Evolutionary conservation across 2,797 vertebrate species (phyloP).

Genomic region (Nasua narica): DNA sequence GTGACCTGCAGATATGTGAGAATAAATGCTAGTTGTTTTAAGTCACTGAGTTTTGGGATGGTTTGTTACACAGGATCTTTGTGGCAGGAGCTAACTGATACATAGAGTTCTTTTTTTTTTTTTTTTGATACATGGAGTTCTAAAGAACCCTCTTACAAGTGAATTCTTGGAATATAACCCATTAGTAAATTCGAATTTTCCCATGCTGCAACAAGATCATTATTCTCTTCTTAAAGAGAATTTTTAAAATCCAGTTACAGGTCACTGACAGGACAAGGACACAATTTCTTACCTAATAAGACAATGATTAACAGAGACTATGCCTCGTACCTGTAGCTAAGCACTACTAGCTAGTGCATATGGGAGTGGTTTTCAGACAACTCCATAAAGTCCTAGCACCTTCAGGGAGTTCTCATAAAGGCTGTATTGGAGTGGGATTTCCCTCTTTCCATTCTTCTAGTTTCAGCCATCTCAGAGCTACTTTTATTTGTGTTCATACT

Average conservation of each 20-base stretch:
- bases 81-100: background rate
- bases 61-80: conserved; percentile 3
- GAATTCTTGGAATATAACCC: background rate
- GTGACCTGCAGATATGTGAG: background rate
- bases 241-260: background rate
- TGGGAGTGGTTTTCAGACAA: background rate
- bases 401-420: background rate
- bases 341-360: background rate
- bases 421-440: background rate
- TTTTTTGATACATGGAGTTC: no score
- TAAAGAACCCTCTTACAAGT: background rate
- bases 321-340: background rate
- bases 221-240: background rate
- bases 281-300: background rate
- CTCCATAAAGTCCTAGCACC: background rate
- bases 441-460: background rate
- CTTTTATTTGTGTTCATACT: background rate
- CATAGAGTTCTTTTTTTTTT: background rate
- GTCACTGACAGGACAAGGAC: background rate
- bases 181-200: background rate
- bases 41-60: background rate
- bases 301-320: background rate
- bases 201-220: background rate
- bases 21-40: background rate
- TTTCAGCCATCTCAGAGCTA: background rate